These are phyloP conservation scores for Eristalis intricaria DNA, from an alignment of 2,888 invertebrate species.

Conservation along the genomic window DNA sequence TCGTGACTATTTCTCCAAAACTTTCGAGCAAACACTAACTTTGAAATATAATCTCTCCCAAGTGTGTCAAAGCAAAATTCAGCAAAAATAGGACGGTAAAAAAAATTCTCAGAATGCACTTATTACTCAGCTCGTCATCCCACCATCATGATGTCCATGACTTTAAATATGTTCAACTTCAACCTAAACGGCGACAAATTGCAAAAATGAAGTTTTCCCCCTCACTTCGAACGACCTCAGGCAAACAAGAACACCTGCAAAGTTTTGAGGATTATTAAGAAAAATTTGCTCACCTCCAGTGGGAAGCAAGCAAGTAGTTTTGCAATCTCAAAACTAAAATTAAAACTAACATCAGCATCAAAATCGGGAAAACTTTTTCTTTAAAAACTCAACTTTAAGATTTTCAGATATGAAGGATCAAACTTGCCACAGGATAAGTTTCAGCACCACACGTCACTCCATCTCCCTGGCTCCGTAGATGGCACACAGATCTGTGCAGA, in stretches of 20 bases:
- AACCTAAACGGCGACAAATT: conserved; percentile 1
- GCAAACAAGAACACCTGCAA: not conserved
- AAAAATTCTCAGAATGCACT: not conserved
- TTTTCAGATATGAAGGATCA: not conserved
- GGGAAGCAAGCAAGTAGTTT: not conserved
- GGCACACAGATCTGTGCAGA: not conserved
- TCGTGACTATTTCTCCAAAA: not conserved
- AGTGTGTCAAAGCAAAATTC: not conserved
- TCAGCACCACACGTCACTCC: not conserved
- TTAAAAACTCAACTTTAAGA: not conserved
- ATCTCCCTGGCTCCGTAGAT: not conserved
- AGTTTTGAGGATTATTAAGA: not conserved
- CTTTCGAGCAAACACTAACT: not conserved
- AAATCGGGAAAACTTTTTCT: not conserved
- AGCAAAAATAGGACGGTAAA: not conserved
- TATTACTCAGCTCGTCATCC: not conserved
- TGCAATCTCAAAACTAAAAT: not conserved
- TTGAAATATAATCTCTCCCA: not conserved
- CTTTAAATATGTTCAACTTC: not conserved
- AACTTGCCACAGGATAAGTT: not conserved
- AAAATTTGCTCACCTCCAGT: not conserved
- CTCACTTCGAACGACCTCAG: not conserved
- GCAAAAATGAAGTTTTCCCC: not conserved
- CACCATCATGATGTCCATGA: not conserved
- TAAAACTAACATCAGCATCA: no score